Percentiles rank a stretch among this genome's conserved stretches.
These are phyloP conservation scores for Vulpes vulpes DNA, from an alignment of 2,113 vertebrate species.

Conservation along the genomic window DNA sequence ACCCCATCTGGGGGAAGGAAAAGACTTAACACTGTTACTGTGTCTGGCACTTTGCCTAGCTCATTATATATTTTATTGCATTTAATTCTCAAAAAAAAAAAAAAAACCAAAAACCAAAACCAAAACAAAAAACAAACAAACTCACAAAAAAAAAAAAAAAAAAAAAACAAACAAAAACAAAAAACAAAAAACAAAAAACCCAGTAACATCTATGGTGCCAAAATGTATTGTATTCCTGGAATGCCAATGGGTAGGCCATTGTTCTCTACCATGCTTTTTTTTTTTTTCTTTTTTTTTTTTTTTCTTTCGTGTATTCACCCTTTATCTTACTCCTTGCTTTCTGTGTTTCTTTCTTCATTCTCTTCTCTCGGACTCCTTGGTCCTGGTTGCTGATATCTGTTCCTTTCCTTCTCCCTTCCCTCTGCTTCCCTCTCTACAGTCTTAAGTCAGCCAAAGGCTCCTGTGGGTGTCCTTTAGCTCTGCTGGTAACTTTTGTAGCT, in stretches of 20 bases:
- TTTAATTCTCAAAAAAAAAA: conserved; percentile 48
- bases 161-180: neutral
- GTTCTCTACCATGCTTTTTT: neutral
- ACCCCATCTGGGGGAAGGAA: neutral
- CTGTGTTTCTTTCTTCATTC: neutral
- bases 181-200: neutral
- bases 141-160: neutral
- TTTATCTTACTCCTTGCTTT: neutral
- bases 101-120: neutral
- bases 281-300: neutral
- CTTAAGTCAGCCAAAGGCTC: neutral
- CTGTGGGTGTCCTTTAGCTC: neutral
- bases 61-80: conserved; percentile 45
- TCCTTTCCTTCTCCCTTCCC: neutral
- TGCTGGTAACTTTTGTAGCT: conserved; percentile 12
- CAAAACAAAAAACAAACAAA: neutral
- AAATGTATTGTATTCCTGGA: neutral
- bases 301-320: neutral
- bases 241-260: neutral
- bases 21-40: neutral
- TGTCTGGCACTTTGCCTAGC: conserved; percentile 46
- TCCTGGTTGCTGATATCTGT: rapidly evolving
- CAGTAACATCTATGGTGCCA: neutral
- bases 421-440: neutral
- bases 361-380: neutral